Evolutionary conservation across 2,797 vertebrate species (phyloP), one percentile per base, ranked within the genome.

Genomic region (Apodemus agrarius): DNA sequence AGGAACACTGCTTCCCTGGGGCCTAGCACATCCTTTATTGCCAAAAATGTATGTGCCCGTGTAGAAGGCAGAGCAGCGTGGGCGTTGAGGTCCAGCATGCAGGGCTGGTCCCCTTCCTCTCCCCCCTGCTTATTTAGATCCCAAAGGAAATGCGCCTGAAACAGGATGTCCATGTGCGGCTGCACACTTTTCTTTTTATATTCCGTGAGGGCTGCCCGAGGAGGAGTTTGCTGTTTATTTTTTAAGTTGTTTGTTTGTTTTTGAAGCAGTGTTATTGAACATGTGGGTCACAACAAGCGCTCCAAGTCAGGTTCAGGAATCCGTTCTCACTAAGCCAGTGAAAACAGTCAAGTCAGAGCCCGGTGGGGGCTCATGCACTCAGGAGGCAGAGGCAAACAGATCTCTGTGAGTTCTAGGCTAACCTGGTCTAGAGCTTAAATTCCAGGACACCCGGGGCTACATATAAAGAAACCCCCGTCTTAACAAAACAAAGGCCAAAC

Each of bases 1-100:
- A 89, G 96, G 84, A 97, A 37, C 59, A 79, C 84, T 82, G 97
- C 96, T 96, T 97, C 92, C 96, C 96, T 76, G 49, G 24, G 95
- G 97, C 72, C 88, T n/a, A 79, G 43, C 94, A 97, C 37, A 95
- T 98, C 97, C 98, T 97, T 96, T 94, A 94, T 76, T 43, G 96
- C 96, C 96, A 97, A 97, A 94, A 97, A 92, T 3, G 37, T 37
- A 90, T 0, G 0, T 82, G 94, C 24, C 93, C 54, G 31, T 57
- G 86, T 83, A 89, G 59, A 83, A 57, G 89, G 65, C 95, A 91
- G 96, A 97, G 97, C 97, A 96, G 92, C 61, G 46, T 93, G 86
- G 91, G 96, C 97, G 96, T 95, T 94, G 0, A 92, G 89, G 63
- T 31, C 40, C 43, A 5, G 63, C 0, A 1, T 31, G 24, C 0